phyloP scores from a whole-genome alignment of 2,113 vertebrate genomes.

The Pluvialis apricaria region DNA sequence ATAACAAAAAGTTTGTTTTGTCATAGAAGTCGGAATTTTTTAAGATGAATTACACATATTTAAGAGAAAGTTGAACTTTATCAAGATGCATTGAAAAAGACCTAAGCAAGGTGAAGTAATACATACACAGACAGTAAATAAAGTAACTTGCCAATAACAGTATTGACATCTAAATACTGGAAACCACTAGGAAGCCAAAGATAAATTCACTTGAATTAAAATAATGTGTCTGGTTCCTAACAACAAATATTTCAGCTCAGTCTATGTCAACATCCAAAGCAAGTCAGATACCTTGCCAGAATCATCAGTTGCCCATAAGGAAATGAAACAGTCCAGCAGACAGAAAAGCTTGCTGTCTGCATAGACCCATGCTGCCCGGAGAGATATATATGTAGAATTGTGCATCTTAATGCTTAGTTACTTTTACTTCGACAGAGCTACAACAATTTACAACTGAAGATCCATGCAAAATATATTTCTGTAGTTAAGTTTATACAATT shows the following conservation, averaged over 20 bases:
- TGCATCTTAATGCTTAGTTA: not conserved
- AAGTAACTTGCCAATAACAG: not conserved
- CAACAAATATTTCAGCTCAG: not conserved
- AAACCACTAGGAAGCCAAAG: not conserved
- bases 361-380: not conserved
- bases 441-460: not conserved
- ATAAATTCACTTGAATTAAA: not conserved
- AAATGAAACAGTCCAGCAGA: not conserved
- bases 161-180: not conserved
- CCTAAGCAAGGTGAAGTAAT: not conserved
- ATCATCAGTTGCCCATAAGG: not conserved
- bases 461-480: not conserved
- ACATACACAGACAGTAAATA: not conserved
- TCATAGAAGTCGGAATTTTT: not conserved
- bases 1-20: not conserved
- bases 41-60: not conserved
- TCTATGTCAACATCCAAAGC: not conserved
- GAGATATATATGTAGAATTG: not conserved
- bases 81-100: not conserved
- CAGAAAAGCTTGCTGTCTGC: not conserved
- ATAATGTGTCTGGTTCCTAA: not conserved
- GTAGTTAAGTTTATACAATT: not conserved
- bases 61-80: not conserved
- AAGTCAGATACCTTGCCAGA: not conserved
- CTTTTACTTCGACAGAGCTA: not conserved